Base-by-base conservation (phyloP, 2,797 vertebrate species). In the Rhinophrynus dorsalis region DNA sequence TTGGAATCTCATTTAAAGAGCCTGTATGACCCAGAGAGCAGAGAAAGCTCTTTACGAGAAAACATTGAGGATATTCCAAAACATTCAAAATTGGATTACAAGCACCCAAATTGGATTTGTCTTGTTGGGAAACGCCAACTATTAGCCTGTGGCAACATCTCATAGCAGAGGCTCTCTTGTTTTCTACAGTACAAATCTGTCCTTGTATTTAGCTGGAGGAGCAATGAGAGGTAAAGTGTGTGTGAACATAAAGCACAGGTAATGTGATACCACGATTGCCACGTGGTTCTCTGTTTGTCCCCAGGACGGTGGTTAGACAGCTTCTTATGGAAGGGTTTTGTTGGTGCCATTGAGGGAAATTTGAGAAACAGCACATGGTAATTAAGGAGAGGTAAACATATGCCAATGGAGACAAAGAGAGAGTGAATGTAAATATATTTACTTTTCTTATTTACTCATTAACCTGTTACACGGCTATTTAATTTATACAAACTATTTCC, bases 61-160 rank as follows among this genome's bases (percentile, higher is more conserved):
- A 17, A 9, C 33, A 58, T 18, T 24, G 3, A 23, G 37, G 35
- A 40, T 58, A 42, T 60, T 37, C 8, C 37, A 60, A 29, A 60
- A 44, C 38, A 60, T 2, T 30, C 38, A 18, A 30, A 60, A 44
- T 60, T 27, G 57, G 57, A 60, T 60, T 60, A 60, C 57, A 44
- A 60, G 37, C 57, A 30, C 30, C 38, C 17, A 60, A 60, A 60
- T 60, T 44, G 57, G 57, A 60, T 60, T 60, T 60, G 38, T 30
- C 38, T 44, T 60, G 37, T 60, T 44, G 26, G 23, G 38, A 60
- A 60, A 60, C n/a, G 26, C 33, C 20, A 44, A 20, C 24, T 60
- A 30, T 60, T 60, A 44, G 57, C 57, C 57, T 60, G 38, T 30
- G 57, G 57, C 57, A 44, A 44, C 24, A 24, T 6, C 24, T 44